Percentiles rank a stretch among this genome's conserved stretches.
phyloP scores from a whole-genome alignment of 2,797 vertebrate genomes.

The Agapornis canus region DNA sequence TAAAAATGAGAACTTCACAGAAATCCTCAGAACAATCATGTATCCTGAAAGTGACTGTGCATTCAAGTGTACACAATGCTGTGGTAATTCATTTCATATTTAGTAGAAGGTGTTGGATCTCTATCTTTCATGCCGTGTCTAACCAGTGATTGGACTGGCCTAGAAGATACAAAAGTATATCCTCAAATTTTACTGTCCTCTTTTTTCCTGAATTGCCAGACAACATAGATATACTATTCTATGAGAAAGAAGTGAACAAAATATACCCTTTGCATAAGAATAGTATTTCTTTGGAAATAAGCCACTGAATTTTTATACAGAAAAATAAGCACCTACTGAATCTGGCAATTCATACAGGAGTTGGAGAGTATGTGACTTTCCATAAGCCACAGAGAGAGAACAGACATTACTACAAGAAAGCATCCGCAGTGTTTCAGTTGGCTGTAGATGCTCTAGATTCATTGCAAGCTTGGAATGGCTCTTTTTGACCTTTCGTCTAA shows the following conservation, averaged over 20 bases:
- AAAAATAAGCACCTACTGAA: neutral
- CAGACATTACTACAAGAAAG: neutral
- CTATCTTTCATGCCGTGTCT: neutral
- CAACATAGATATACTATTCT: neutral
- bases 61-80: neutral
- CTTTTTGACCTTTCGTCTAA: slow-evolving; percentile 20
- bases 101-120: neutral
- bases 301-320: neutral
- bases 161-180: neutral
- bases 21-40: neutral
- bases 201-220: neutral
- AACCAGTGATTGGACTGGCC: neutral
- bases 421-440: neutral
- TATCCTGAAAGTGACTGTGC: neutral
- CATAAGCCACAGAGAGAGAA: neutral
- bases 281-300: neutral
- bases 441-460: neutral
- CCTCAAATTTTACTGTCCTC: neutral
- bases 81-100: neutral
- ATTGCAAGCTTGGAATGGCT: neutral
- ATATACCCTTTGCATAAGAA: neutral
- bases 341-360: neutral
- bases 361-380: neutral
- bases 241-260: neutral
- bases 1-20: neutral